These are phyloP conservation scores for Periplaneta americana DNA, from an alignment of 1,140 invertebrate species.

Conservation along the genomic window DNA sequence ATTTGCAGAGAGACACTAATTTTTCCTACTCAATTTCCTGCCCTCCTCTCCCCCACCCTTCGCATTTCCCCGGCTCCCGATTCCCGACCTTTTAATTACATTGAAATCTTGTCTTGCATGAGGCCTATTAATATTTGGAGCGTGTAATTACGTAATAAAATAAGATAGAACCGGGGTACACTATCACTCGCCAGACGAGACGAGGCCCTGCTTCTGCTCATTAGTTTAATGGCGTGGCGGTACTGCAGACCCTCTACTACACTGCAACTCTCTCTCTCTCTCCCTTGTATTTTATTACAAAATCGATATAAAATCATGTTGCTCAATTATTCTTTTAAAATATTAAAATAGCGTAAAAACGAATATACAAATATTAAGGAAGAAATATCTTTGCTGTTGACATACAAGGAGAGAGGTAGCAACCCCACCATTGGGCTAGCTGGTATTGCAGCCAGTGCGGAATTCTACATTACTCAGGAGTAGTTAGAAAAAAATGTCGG, in stretches of 20 bases:
- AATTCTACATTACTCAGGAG: no score
- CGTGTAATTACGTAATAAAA: conserved; percentile 23
- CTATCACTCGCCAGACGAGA: not conserved
- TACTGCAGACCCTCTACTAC: not conserved
- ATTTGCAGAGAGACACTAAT: conserved; percentile 19
- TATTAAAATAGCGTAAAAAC: no score
- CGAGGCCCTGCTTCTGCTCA: not conserved
- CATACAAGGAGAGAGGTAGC: no score
- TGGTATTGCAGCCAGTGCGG: no score
- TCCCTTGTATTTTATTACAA: not conserved
- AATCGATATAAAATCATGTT: no score
- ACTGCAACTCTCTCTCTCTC: not conserved
- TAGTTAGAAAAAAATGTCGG: no score
- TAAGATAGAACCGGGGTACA: not conserved
- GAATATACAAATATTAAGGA: no score
- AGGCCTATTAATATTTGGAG: conserved; percentile 22
- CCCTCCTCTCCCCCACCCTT: not conserved
- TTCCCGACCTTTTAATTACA: conserved; percentile 20
- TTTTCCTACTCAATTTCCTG: conserved; percentile 16
- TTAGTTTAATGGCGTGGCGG: conserved; percentile 12
- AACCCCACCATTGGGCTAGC: no score
- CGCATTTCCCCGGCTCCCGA: not conserved
- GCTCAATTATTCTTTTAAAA: no score
- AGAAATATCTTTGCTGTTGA: no score
- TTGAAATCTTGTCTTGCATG: conserved; percentile 21